These are phyloP conservation scores for Pyxicephalus adspersus DNA, from an alignment of 2,113 vertebrate species.

Conservation along the genomic window DNA sequence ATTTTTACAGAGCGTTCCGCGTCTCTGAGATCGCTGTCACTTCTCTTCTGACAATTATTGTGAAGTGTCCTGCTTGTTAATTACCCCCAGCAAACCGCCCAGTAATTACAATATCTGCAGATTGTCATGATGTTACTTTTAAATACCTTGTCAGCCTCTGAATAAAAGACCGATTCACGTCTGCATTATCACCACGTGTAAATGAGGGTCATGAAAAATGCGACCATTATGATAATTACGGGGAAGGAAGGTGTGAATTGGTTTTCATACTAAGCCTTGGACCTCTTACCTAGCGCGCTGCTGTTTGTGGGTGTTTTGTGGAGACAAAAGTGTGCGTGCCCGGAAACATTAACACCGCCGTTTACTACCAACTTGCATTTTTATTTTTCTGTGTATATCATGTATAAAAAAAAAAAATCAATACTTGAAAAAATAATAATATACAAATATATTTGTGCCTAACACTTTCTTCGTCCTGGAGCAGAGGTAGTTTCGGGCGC, in stretches of 20 bases:
- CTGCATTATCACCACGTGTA: background rate
- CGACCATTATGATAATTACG: slow-evolving; percentile 13
- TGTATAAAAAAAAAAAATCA: too few relatives aligned
- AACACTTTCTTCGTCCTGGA: too few relatives aligned
- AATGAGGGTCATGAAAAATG: background rate
- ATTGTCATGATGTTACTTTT: background rate
- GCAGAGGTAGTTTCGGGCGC: too few relatives aligned
- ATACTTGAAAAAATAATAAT: too few relatives aligned
- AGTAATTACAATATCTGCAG: background rate
- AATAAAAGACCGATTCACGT: background rate
- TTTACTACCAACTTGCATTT: too few relatives aligned
- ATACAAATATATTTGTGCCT: too few relatives aligned
- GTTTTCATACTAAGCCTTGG: slow-evolving; percentile 2
- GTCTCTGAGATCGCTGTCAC: background rate
- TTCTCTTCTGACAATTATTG: background rate
- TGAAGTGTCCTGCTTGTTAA: background rate
- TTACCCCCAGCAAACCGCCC: background rate
- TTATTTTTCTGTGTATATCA: too few relatives aligned
- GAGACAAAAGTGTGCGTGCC: too few relatives aligned
- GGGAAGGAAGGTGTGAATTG: slow-evolving; percentile 43
- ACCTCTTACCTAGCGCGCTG: background rate
- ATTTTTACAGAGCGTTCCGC: too few relatives aligned
- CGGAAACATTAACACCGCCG: too few relatives aligned
- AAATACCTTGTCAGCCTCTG: background rate
- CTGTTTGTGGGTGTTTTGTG: background rate